Percentiles rank a stretch among this genome's conserved stretches.
Conservation (phyloP, 2,113 vertebrate species). For the Rallus limicola region DNA sequence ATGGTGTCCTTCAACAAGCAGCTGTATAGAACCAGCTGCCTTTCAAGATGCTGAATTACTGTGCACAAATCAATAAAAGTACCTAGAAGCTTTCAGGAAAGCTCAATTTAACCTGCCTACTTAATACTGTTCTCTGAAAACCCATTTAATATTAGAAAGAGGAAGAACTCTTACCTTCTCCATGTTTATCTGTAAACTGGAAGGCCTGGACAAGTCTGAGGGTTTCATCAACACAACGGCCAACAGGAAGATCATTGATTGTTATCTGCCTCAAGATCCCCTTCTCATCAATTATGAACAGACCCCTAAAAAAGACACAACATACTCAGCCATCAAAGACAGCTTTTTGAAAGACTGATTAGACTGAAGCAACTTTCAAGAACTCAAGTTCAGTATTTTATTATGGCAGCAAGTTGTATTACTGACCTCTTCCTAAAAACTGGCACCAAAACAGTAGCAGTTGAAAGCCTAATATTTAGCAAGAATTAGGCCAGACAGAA, state of each 20-base stretch:
- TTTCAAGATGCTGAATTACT: neutral
- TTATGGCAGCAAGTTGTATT: neutral
- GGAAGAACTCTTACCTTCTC: constrained; percentile 87
- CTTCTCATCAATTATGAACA: constrained; percentile 96
- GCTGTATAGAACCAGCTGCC: neutral
- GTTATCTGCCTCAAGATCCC: constrained; percentile 96
- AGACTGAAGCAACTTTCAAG: neutral
- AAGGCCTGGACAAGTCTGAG: constrained; percentile 95
- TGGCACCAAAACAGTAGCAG: neutral
- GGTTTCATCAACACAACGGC: constrained; percentile 94
- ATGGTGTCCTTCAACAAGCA: neutral
- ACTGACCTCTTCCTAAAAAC: neutral
- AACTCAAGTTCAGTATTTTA: neutral
- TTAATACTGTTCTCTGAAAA: neutral
- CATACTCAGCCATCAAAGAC: neutral
- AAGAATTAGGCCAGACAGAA: neutral
- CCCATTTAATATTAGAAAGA: neutral
- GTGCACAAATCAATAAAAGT: neutral
- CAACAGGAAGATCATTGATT: constrained; percentile 98
- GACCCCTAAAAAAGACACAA: constrained; percentile 78
- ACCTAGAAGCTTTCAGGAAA: neutral
- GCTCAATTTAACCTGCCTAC: neutral
- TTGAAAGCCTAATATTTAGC: neutral
- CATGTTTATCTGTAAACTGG: constrained; percentile 97
- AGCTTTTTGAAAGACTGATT: neutral